Evolutionary conservation across 2,888 invertebrate species (phyloP), one percentile per base, ranked within the genome.

Genomic region (Blastobasis adustella): DNA sequence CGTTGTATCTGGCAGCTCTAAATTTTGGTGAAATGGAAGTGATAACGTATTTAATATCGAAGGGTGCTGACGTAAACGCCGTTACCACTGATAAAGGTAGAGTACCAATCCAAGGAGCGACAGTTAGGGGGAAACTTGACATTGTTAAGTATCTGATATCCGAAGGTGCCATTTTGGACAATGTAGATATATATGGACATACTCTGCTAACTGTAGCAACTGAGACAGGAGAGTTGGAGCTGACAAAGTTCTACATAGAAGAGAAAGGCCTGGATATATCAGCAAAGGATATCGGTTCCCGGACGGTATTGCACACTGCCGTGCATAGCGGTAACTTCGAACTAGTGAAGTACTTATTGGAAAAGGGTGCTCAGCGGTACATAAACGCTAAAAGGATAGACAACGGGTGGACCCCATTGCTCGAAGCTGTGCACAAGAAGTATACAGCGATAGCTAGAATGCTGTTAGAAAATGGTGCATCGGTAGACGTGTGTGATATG

Each of bases 201-300:
- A 45, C 45, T 5, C 10, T 10, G 10, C 10, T 53, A 43, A 23
- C 8, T 37, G 9, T 42, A 37, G 50, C 53, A 0, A 4, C 47
- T 10, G 50, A 49, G 37, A 44, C 37, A 3, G 53, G 53, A 3
- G 37, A 53, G 38, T 45, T 53, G n/a, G 45, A 47, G 45, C n/a
- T 50, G 9, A 41, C 45, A 0, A 53, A 50, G 47, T 53, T 50
- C 45, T 47, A 47, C 5, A 53, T 53, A n/a, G 53, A 53, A 37
- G 50, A 50, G 37, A 45, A 45, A 38, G 45, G 42, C 5, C 6
- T 47, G 5, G 44, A 46, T 6, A 37, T 49, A 9, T 40, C 46
- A 38, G 9, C 49, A 0, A 41, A 49, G 23, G 49, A 51, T 23
- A 45, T 10, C 9, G 37, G 23, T 37, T 9, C 36, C 8, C 37